Conservation (phyloP, 23 tunicate genomes). For the Styela clava region DNA sequence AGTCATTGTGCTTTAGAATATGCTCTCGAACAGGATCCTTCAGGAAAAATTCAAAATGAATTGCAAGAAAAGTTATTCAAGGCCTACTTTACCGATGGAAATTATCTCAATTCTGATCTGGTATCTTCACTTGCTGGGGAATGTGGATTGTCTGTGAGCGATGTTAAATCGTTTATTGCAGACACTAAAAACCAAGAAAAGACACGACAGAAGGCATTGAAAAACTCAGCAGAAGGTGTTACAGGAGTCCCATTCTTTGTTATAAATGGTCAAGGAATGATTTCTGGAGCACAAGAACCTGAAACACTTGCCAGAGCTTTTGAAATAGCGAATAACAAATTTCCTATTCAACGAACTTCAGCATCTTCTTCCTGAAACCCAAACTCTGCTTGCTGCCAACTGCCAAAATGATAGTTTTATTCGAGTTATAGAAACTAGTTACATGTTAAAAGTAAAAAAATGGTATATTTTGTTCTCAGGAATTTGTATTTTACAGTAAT, state of each 20-base stretch:
- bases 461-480: too few relatives aligned
- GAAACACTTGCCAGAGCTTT: constrained; percentile 39
- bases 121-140: constrained; percentile 37
- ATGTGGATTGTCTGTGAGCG: constrained; percentile 43
- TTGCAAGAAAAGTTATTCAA: constrained; percentile 75
- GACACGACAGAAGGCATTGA: constrained; percentile 33
- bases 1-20: constrained; percentile 83
- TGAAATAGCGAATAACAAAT: constrained; percentile 53
- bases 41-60: constrained; percentile 58
- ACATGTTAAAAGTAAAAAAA: too few relatives aligned
- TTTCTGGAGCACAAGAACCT: constrained; percentile 88
- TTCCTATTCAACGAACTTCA: constrained; percentile 24
- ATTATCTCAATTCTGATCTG: constrained; percentile 46
- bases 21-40: constrained; percentile 60
- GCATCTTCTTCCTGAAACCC: constrained; percentile 2
- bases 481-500: too few relatives aligned
- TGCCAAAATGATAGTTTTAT: neutral
- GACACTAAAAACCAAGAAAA: constrained; percentile 27
- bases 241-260: constrained; percentile 75
- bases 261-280: constrained; percentile 54
- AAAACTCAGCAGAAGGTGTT: constrained; percentile 40
- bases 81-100: constrained; percentile 86
- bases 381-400: neutral
- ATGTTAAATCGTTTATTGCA: constrained; percentile 39
- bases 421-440: too few relatives aligned